These are phyloP conservation scores for Turritopsis dohrnii DNA, from an alignment of 30 jellyfish, hydroid and myxozoan genomes.

Conservation along the genomic window DNA sequence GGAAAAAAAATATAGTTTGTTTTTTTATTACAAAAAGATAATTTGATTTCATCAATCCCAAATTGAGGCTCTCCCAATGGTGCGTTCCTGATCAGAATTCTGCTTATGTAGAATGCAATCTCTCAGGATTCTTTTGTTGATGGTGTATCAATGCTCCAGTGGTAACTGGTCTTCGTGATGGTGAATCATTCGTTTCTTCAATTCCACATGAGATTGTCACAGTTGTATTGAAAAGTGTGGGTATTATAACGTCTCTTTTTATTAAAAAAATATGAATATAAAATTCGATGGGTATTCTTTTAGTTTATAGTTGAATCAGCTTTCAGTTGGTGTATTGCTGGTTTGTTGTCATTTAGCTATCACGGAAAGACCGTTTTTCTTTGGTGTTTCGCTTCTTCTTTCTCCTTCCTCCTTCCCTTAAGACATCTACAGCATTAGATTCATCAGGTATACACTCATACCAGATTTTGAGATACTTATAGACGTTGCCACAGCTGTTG, in stretches of 20 bases:
- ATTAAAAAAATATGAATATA: not conserved
- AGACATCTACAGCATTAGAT: constrained; percentile 92
- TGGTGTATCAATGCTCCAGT: not conserved
- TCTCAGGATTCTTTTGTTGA: not conserved
- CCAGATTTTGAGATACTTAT: constrained; percentile 92
- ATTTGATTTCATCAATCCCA: not conserved
- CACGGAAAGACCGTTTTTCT: constrained; percentile 97
- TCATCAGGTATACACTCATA: constrained; percentile 99
- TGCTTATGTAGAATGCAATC: not conserved
- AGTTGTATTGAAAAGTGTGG: not conserved
- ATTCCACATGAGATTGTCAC: not conserved
- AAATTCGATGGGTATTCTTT: constrained; percentile 5
- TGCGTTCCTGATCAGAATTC: not conserved
- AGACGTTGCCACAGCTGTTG: constrained; percentile 98
- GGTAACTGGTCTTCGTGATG: not conserved
- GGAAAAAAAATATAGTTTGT: not conserved
- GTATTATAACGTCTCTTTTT: not conserved
- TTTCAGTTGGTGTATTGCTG: not conserved
- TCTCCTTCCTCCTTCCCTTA: constrained; percentile 93
- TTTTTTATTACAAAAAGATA: not conserved
- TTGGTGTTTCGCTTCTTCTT: constrained; percentile 95
- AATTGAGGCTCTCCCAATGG: not conserved
- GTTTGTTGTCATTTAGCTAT: constrained; percentile 43
- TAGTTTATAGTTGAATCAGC: not conserved
- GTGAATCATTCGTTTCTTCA: not conserved